Percentiles rank a stretch among this genome's conserved stretches.
phyloP scores from a whole-genome alignment of 2,113 vertebrate species.

The Scomber colias region DNA sequence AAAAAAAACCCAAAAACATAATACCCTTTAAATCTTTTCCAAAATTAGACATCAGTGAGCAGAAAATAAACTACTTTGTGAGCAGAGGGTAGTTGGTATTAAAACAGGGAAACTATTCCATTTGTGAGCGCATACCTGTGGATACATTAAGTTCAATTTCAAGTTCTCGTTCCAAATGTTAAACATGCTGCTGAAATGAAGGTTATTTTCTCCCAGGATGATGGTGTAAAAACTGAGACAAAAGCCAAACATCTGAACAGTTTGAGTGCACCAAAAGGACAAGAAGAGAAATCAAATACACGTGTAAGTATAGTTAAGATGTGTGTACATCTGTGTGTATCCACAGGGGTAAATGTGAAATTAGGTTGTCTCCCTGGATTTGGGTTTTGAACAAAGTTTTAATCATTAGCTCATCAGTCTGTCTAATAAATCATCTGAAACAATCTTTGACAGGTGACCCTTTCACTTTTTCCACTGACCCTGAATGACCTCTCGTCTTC shows the following conservation, averaged over 20 bases:
- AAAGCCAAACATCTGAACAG: too few species aligned
- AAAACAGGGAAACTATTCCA: background rate
- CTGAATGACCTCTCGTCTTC: slow-evolving; percentile 44
- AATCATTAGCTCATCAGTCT: slow-evolving; percentile 14
- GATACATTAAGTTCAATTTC: background rate
- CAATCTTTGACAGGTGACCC: slow-evolving; percentile 36
- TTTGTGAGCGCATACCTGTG: background rate
- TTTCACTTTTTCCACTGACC: slow-evolving; percentile 43
- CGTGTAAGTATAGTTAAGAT: background rate
- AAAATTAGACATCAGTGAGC: slow-evolving; percentile 8
- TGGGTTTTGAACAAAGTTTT: background rate
- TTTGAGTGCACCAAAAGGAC: too few species aligned
- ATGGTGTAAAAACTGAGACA: too few species aligned
- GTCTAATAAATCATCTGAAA: slow-evolving; percentile 46
- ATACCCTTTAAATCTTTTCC: slow-evolving; percentile 22
- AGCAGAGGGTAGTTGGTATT: background rate
- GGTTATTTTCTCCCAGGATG: too few species aligned
- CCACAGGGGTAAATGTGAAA: background rate
- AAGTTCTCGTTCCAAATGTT: too few species aligned
- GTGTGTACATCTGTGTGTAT: too few species aligned
- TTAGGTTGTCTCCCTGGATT: background rate
- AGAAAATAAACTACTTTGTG: slow-evolving; percentile 17
- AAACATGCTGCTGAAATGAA: too few species aligned
- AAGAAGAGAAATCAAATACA: background rate
- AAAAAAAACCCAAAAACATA: background rate